Evolutionary conservation across 2,797 vertebrate species (phyloP), one percentile per base, ranked within the genome.

Genomic region (Phoeniculus purpureus): DNA sequence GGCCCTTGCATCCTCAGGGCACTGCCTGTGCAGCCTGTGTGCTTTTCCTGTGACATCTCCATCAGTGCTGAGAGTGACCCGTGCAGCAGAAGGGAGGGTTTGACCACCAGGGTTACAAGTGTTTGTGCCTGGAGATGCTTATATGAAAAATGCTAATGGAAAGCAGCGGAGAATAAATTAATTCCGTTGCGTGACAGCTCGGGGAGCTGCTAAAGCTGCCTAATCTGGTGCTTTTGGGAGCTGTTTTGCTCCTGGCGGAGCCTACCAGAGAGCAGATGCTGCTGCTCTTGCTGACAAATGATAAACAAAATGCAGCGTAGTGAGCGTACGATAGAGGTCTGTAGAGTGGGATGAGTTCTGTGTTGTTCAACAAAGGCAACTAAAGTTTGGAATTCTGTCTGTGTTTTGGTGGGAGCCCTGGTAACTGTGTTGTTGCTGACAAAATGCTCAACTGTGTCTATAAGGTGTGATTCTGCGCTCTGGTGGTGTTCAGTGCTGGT

Each of bases 281-380:
- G 86, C 86, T 89, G 81, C 51, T 91, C 58, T 84, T 95, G 52
- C 32, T 87, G 85, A 70, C 71, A 92, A 85, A 77, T 87, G 89
- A 83, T 60, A 93, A 87, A 82, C 67, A 78, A 27, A 86, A 31
- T 88, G 90, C 40, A 7, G 9, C 67, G 74, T 29, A 70, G 59
- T 66, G 23, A 88, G 71, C 29, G 15, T 52, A 3, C n/a, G 64
- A 65, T 68, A 79, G 45, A 61, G 45, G 32, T 89, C 47, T 81
- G 72, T 78, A 87, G 66, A 87, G 87, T 34, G 27, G 62, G 19
- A 50, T 20, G 56, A 54, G 58, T 84, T 50, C 9, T 15, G 17
- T 16, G 14, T 55, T 31, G 17, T 51, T 18, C 45, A 60, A 52
- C 29, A 71, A 34, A 27, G 25, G 23, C n/a, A 79, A 71, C 56